These are phyloP conservation scores for Heteromurus nitidus DNA, from an alignment of 2,888 invertebrate genomes.

Conservation along the genomic window DNA sequence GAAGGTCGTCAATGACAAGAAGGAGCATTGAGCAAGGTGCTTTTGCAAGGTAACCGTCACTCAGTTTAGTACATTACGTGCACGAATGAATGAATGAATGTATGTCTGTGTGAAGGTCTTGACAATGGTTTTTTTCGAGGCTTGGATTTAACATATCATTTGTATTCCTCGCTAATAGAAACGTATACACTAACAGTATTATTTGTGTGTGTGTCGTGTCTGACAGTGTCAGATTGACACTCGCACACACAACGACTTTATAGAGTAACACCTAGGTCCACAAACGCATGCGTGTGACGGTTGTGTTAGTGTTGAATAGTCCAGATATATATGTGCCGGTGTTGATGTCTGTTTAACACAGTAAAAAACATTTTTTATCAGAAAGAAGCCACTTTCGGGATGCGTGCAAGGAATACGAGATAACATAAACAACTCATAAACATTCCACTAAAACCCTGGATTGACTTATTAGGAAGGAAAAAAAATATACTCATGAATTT, in stretches of 20 bases:
- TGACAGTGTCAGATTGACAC: neutral
- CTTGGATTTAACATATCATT: conserved; percentile 49
- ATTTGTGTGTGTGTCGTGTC: too few species aligned
- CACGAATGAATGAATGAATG: conserved; percentile 41
- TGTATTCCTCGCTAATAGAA: conserved; percentile 29
- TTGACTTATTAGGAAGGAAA: neutral
- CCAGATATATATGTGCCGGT: too few species aligned
- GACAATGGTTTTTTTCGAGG: conserved; percentile 62
- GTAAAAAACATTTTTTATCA: neutral
- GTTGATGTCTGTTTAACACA: neutral
- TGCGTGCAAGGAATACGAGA: too few species aligned
- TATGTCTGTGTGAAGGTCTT: conserved; percentile 60
- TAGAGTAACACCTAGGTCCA: conserved; percentile 3
- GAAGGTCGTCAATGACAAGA: conserved; percentile 63
- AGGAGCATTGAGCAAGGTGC: conserved; percentile 58
- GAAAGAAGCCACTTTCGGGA: neutral
- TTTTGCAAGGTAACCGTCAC: conserved; percentile 58
- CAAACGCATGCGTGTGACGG: too few species aligned
- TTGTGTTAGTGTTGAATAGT: too few species aligned
- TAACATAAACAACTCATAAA: conserved; percentile 2
- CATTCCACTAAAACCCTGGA: neutral
- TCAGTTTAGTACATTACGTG: conserved; percentile 5
- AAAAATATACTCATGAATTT: neutral
- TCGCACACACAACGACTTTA: neutral
- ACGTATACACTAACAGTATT: neutral